phyloP scores from a whole-genome alignment of 2,888 invertebrate species.

The Zaprionus obscuricornis region DNA sequence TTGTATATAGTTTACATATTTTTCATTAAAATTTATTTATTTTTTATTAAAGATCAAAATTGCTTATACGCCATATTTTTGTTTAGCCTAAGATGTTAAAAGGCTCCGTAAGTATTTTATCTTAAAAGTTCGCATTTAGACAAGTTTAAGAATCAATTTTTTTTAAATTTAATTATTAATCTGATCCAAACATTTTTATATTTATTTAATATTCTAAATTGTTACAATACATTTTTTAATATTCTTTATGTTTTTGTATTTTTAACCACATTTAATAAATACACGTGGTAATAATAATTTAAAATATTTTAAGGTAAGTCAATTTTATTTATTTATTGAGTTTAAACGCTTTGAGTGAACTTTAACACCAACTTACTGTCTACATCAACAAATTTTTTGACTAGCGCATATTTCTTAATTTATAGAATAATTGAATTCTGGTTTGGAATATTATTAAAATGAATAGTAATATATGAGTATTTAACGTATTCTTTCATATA shows the following conservation, averaged over 20 bases:
- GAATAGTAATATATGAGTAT: conserved; percentile 39
- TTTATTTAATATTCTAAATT: conserved; percentile 70
- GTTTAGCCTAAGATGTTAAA: conserved; percentile 54
- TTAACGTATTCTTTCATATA: conserved; percentile 42
- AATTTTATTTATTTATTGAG: no score
- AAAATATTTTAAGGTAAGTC: no score
- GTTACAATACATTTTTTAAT: conserved; percentile 66
- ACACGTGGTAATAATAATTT: no score
- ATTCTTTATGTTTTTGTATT: conserved; percentile 42
- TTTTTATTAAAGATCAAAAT: no score
- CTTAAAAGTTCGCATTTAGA: conserved; percentile 67
- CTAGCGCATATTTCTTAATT: no score
- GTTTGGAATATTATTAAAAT: no score
- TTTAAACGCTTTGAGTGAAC: conserved; percentile 68
- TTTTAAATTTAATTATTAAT: conserved; percentile 40
- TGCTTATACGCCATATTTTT: no score
- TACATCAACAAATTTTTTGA: conserved; percentile 51
- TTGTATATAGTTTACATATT: no score
- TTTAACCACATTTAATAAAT: conserved; percentile 69
- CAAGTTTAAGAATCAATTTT: conserved; percentile 77
- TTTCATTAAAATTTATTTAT: no score
- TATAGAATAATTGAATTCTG: no score
- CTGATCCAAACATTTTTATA: conserved; percentile 72
- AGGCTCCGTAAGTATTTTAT: conserved; percentile 63
- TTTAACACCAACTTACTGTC: conserved; percentile 67